Evolutionary conservation across 1,140 invertebrate genomes (phyloP).

Genomic region (Panagrolaimus sp.): DNA sequence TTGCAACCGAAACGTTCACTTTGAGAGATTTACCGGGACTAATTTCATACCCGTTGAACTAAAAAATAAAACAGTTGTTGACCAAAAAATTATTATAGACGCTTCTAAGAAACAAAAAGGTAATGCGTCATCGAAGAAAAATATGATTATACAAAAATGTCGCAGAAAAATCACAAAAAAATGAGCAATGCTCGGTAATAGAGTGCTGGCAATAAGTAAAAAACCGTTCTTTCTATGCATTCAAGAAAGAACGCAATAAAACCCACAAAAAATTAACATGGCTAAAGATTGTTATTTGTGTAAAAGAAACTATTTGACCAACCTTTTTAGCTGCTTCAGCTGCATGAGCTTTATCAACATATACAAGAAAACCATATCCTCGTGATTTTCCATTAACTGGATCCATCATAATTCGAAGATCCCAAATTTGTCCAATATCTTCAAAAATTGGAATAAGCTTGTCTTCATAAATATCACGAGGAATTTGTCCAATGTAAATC

Average conservation of each 20-base stretch:
- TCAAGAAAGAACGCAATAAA: background rate
- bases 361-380: slow-evolving; percentile 98
- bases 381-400: slow-evolving; percentile 92
- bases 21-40: slow-evolving; percentile 97
- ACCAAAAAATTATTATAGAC: too few relatives aligned
- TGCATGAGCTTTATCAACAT: slow-evolving; percentile 82
- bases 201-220: background rate
- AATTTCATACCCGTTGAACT: slow-evolving; percentile 99
- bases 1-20: slow-evolving; percentile 99
- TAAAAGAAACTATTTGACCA: slow-evolving; percentile 58
- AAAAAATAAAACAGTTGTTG: slow-evolving; percentile 63
- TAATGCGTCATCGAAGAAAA: slow-evolving; percentile 6
- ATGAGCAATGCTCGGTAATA: slow-evolving; percentile 18
- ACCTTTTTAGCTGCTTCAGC: slow-evolving; percentile 89
- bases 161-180: slow-evolving; percentile 10
- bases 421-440: slow-evolving; percentile 93
- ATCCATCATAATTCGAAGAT: slow-evolving; percentile 93
- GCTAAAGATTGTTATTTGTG: slow-evolving; percentile 20
- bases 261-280: slow-evolving; percentile 11
- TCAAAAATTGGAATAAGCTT: slow-evolving; percentile 95
- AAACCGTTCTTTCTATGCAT: background rate
- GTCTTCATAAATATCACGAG: slow-evolving; percentile 98
- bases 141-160: background rate
- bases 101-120: slow-evolving; percentile 12
- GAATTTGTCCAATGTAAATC: slow-evolving; percentile 83